Base-by-base conservation (phyloP, 2,797 vertebrate genomes). In the Lutjanus argentimaculatus region DNA sequence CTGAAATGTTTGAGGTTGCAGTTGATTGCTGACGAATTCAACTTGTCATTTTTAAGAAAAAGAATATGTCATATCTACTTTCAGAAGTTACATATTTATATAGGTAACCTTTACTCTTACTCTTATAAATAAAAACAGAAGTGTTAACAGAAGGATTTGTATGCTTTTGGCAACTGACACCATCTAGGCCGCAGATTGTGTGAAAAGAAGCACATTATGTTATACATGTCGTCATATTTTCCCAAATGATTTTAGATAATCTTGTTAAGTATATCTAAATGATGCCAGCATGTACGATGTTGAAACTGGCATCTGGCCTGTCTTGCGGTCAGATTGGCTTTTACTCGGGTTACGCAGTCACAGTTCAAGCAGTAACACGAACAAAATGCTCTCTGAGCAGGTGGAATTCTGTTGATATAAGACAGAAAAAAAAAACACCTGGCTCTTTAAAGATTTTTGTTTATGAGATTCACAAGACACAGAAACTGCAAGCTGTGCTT, bases 251-350 rank as follows among this genome's bases (percentile, higher is more conserved):
- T 48, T 12, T 6, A 53, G 55, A 62, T 36, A 42, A 48, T 55
- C 63, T 40, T 48, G 14, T 16, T 16, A 15, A 11, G 15, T 2
- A 19, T 6, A 46, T 42, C 45, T 61, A 30, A 42, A 51, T 42
- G 46, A 53, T 25, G 36, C 42, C 53, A 55, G 8, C 16, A 43
- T 2, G 1, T 61, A n/a, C 59, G 3, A 51, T 56, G 58, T 55
- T 40, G 1, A 52, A 75, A 40, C 17, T 16, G 48, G n/a, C 51
- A 19, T 17, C n/a, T 3, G 30, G 53, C 45, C 58, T 63, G 22
- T 42, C 12, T 30, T 65, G 63, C 25, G 17, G 53, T 74, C 45
- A 48, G 40, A 71, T 48, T 72, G 58, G 13, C 25, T 57, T 74
- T 66, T 40, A 17, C 25, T 64, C n/a, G 1, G n/a, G 56, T 72